Evolutionary conservation across 2,113 vertebrate species (phyloP), one percentile per base, ranked within the genome.

Genomic region (Phalacrocorax carbo): DNA sequence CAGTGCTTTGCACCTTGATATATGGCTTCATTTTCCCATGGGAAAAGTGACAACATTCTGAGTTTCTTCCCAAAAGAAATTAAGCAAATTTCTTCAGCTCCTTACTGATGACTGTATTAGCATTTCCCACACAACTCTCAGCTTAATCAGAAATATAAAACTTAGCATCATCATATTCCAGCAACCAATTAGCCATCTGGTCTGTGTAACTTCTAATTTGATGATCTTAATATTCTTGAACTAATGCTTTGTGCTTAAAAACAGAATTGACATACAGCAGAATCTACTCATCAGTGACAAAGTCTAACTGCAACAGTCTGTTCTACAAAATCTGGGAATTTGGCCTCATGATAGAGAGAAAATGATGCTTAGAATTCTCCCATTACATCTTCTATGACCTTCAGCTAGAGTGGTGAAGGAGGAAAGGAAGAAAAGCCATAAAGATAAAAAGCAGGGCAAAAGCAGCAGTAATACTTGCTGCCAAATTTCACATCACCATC

Each of bases 121-220:
- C 76, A 93, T 94, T 93, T 94, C 49, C 66, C 34, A 79, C 49
- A 92, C 36, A 95, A 87, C 66, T 91, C 72, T 64, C 73, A 85
- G 44, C 58, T 68, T 85, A 82, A 94, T 91, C 91, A 95, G 77
- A 93, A 92, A 87, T 71, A 85, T 38, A 85, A 94, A 94, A 78
- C 22, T 75, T 68, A 76, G 60, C 52, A 84, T 91, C 95, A 94
- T 95, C 88, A 94, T 72, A 91, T 81, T 94, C 92, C 72, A 93
- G 91, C 88, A 93, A 77, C 48, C 86, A 92, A 92, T 95, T 91
- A 95, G 86, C 83, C 96, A 97, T 91, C 80, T 96, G 91, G 52
- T 76, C 72, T 70, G 13, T 70, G 71, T 29, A 84, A 92, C 46
- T 89, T 70, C 60, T 91, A 71, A 91, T 90, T 83, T 93, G 48